A percentile compares a stretch with the other conserved stretches of the same genome.
Evolutionary conservation across 2,113 vertebrate genomes (phyloP).

Genomic region (Mormyrus lacerda): DNA sequence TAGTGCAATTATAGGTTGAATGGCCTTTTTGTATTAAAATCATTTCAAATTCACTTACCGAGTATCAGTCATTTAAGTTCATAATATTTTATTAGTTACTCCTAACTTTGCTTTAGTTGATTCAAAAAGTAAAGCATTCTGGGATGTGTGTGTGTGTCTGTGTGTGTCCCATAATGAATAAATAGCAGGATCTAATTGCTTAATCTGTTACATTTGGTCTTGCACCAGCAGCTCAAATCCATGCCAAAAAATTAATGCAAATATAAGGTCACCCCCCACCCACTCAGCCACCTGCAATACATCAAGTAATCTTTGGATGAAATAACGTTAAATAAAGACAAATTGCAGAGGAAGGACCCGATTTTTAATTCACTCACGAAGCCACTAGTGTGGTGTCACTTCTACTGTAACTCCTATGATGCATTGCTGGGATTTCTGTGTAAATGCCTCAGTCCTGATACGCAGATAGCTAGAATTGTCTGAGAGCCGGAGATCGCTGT

Average conservation of each 20-base stretch:
- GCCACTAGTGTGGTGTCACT: neutral
- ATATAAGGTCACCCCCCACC: neutral
- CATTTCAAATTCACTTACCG: neutral
- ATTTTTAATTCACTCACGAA: neutral
- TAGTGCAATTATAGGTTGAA: neutral
- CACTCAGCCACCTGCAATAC: neutral
- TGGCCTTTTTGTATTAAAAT: neutral
- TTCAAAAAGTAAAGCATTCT: neutral
- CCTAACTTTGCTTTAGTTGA: neutral
- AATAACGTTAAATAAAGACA: neutral
- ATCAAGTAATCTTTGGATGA: neutral
- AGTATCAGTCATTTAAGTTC: neutral
- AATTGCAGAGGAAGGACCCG: neutral
- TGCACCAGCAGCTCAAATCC: neutral
- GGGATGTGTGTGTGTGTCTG: neutral
- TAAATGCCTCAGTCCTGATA: neutral
- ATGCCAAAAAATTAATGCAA: neutral
- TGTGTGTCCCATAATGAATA: neutral
- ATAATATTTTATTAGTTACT: neutral
- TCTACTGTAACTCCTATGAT: neutral
- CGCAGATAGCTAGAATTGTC: neutral
- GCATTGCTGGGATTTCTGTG: neutral
- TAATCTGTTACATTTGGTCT: neutral
- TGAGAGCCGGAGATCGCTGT: neutral
- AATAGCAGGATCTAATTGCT: neutral